These are phyloP conservation scores for Strigamia maritima DNA, from an alignment of 2,888 invertebrate species.

Conservation along the genomic window DNA sequence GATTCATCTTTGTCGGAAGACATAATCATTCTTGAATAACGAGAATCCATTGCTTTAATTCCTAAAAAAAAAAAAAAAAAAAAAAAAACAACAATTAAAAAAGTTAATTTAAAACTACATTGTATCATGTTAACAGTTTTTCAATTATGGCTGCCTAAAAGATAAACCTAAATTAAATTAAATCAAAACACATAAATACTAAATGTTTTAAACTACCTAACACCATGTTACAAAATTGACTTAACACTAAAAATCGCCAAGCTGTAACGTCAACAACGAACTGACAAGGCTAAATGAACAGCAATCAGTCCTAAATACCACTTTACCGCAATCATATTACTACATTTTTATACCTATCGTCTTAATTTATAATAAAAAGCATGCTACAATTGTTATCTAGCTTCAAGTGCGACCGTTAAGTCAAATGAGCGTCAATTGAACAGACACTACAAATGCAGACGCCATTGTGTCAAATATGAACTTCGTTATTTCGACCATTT, in stretches of 20 bases:
- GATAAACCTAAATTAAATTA: neutral
- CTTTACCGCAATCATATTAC: neutral
- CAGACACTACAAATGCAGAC: constrained; percentile 35
- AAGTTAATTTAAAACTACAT: neutral
- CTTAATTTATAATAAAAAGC: neutral
- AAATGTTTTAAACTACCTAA: neutral
- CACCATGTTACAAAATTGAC: neutral
- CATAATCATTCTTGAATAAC: neutral
- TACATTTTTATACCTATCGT: neutral
- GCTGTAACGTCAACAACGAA: constrained; percentile 20
- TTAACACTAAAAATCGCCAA: neutral
- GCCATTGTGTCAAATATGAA: constrained; percentile 36
- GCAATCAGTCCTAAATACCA: neutral
- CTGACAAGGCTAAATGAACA: constrained; percentile 7
- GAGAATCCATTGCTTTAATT: neutral
- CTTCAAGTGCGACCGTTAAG: neutral
- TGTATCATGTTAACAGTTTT: neutral
- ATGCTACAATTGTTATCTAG: neutral
- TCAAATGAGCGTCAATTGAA: neutral
- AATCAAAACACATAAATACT: neutral
- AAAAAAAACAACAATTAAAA: neutral
- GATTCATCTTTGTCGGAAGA: neutral
- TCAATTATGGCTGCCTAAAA: neutral
- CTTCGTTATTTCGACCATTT: constrained; percentile 12
- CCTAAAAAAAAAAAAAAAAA: neutral